Percentiles rank a stretch among this genome's conserved stretches.
Conservation (phyloP, 92 coral and sea anemone genomes). For the Paramuricea clavata region DNA sequence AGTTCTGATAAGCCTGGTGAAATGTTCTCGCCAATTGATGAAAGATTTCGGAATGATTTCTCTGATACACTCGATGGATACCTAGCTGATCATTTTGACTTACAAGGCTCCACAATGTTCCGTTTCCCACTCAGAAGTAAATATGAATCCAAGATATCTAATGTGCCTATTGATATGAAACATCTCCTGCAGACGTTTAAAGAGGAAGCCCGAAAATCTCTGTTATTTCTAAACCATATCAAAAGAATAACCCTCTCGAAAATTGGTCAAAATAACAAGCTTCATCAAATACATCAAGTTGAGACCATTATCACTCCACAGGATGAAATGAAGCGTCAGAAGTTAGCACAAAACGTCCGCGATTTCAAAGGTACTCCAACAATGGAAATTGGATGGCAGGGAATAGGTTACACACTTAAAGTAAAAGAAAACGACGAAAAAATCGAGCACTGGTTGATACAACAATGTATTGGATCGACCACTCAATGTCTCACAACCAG, state of each 20-base stretch:
- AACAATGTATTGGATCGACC: slow-evolving; percentile 74
- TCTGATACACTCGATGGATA: slow-evolving; percentile 78
- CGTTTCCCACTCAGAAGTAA: slow-evolving; percentile 74
- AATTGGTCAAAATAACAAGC: slow-evolving; percentile 40
- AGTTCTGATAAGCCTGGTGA: slow-evolving; percentile 20
- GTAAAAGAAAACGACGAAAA: slow-evolving; percentile 69
- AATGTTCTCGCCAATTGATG: not conserved
- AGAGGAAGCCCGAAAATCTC: slow-evolving; percentile 70
- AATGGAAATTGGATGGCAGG: slow-evolving; percentile 53
- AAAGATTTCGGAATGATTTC: slow-evolving; percentile 7
- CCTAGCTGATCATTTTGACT: slow-evolving; percentile 49
- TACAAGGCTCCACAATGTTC: slow-evolving; percentile 72
- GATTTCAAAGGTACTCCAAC: slow-evolving; percentile 38
- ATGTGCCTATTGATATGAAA: slow-evolving; percentile 35
- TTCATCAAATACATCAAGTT: slow-evolving; percentile 60
- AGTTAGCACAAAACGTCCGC: slow-evolving; percentile 67
- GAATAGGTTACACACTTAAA: slow-evolving; percentile 68
- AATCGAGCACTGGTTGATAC: slow-evolving; percentile 79
- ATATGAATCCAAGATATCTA: slow-evolving; percentile 56
- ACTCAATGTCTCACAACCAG: not conserved
- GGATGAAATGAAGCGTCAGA: slow-evolving; percentile 60
- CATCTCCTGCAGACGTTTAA: slow-evolving; percentile 64
- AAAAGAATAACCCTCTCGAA: slow-evolving; percentile 74
- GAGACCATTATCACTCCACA: slow-evolving; percentile 46
- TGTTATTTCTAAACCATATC: slow-evolving; percentile 80